These are phyloP conservation scores for Camponotus pennsylvanicus DNA, from an alignment of 1,140 invertebrate species.

Conservation along the genomic window DNA sequence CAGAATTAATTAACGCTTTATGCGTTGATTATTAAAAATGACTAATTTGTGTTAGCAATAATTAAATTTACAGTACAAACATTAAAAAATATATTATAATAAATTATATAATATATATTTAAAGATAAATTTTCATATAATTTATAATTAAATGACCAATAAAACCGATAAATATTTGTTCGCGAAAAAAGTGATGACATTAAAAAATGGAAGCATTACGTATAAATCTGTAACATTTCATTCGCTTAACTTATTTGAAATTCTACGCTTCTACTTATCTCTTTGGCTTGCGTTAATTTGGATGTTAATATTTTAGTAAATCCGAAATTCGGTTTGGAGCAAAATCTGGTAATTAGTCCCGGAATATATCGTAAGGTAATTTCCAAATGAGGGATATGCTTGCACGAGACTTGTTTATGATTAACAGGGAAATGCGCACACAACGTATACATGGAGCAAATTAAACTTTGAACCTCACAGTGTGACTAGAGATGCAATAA, in stretches of 20 bases:
- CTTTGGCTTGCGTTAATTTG: slow-evolving; percentile 31
- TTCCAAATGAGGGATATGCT: slow-evolving; percentile 31
- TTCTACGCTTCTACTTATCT: background rate
- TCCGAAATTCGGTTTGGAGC: slow-evolving; percentile 61
- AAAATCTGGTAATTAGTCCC: slow-evolving; percentile 62
- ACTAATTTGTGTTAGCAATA: slow-evolving; percentile 1
- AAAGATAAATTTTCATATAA: background rate
- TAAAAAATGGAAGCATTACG: background rate
- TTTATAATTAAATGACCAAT: background rate
- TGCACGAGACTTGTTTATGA: slow-evolving; percentile 52
- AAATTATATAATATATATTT: no score
- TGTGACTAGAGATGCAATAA: background rate
- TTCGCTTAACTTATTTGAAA: slow-evolving; percentile 13
- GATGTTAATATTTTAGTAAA: slow-evolving; percentile 48
- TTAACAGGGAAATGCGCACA: slow-evolving; percentile 38
- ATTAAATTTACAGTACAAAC: background rate
- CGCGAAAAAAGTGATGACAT: background rate
- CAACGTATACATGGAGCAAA: slow-evolving; percentile 18
- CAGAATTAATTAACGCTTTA: background rate
- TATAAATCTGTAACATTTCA: background rate
- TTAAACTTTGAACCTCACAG: slow-evolving; percentile 55
- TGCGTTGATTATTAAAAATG: background rate
- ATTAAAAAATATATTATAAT: no score
- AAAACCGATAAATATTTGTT: background rate
- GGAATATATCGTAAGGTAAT: slow-evolving; percentile 63